Conservation (phyloP, 2,888 invertebrate genomes). For the Phyllotreta striolata region DNA sequence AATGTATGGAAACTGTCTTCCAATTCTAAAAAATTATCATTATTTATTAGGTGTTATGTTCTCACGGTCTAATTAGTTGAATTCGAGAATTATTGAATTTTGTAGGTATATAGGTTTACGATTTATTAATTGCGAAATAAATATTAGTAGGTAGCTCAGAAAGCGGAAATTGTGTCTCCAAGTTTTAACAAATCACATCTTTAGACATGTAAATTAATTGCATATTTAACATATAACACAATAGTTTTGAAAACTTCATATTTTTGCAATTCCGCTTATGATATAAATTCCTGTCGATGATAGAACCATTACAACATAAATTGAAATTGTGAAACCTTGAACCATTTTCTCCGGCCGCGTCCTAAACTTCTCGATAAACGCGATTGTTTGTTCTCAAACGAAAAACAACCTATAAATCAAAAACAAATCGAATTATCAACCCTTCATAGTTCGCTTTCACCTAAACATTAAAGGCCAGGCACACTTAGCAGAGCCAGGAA, state of each 20-base stretch:
- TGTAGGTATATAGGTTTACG: too few species aligned
- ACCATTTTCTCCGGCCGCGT: neutral
- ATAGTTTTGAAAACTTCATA: too few species aligned
- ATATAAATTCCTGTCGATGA: too few species aligned
- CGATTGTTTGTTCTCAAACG: slow-evolving; percentile 10
- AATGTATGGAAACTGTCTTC: neutral
- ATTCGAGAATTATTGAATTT: neutral
- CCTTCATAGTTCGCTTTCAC: slow-evolving; percentile 24
- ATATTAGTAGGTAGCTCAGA: slow-evolving; percentile 8
- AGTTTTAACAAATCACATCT: too few species aligned
- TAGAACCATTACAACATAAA: neutral
- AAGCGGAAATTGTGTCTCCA: neutral
- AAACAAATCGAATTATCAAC: slow-evolving; percentile 28
- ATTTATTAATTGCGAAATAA: slow-evolving; percentile 11
- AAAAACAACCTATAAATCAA: slow-evolving; percentile 28
- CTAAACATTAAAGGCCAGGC: slow-evolving; percentile 24
- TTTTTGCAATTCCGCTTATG: too few species aligned
- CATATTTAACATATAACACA: too few species aligned
- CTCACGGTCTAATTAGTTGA: slow-evolving; percentile 16
- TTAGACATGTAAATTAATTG: too few species aligned
- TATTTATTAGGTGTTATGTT: slow-evolving; percentile 7
- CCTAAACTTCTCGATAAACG: neutral
- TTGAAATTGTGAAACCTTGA: neutral
- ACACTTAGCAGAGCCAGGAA: slow-evolving; percentile 52
- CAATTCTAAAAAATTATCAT: slow-evolving; percentile 1